A percentile compares a stretch with the other conserved stretches of the same genome.
Conservation (phyloP, 2,113 vertebrate genomes). For the Penelope pileata region DNA sequence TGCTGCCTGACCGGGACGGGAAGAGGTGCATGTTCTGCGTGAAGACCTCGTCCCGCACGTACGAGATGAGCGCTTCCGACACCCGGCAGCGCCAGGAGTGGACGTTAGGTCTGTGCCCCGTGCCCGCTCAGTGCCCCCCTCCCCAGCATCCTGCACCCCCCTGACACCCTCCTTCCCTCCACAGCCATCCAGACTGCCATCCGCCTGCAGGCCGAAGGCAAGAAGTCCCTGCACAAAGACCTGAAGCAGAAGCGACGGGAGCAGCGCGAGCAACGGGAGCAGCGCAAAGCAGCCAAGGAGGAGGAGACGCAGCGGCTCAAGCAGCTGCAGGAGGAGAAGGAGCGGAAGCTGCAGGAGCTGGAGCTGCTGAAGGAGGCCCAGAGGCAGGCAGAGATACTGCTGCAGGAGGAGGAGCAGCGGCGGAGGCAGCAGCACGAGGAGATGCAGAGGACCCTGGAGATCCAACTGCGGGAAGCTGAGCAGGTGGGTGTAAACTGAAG, state of each 20-base stretch:
- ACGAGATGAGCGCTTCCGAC: slow-evolving; percentile 96
- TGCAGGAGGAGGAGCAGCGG: slow-evolving; percentile 88
- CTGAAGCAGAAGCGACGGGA: slow-evolving; percentile 90
- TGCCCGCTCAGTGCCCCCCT: rapidly evolving
- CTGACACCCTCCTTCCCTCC: not conserved
- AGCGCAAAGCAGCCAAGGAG: slow-evolving; percentile 84
- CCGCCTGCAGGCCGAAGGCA: slow-evolving; percentile 87
- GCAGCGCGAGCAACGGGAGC: slow-evolving; percentile 88
- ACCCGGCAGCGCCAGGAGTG: slow-evolving; percentile 96
- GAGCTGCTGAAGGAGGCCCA: slow-evolving; percentile 93
- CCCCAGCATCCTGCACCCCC: too few relatives aligned
- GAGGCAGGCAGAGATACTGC: slow-evolving; percentile 85
- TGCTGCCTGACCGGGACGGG: slow-evolving; percentile 90
- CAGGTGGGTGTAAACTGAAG: slow-evolving; percentile 74
- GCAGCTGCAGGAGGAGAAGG: slow-evolving; percentile 92
- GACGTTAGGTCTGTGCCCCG: slow-evolving; percentile 82
- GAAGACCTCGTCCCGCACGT: slow-evolving; percentile 89
- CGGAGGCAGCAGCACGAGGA: slow-evolving; percentile 89
- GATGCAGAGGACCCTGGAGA: slow-evolving; percentile 87
- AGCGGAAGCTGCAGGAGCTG: slow-evolving; percentile 89
- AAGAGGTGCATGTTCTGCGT: slow-evolving; percentile 97
- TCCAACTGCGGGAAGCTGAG: slow-evolving; percentile 89
- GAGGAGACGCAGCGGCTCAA: slow-evolving; percentile 88
- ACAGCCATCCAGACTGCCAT: slow-evolving; percentile 93
- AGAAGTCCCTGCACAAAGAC: slow-evolving; percentile 92